Base-by-base conservation (phyloP, 2,888 invertebrate species). In the Chelonus formosanus region DNA sequence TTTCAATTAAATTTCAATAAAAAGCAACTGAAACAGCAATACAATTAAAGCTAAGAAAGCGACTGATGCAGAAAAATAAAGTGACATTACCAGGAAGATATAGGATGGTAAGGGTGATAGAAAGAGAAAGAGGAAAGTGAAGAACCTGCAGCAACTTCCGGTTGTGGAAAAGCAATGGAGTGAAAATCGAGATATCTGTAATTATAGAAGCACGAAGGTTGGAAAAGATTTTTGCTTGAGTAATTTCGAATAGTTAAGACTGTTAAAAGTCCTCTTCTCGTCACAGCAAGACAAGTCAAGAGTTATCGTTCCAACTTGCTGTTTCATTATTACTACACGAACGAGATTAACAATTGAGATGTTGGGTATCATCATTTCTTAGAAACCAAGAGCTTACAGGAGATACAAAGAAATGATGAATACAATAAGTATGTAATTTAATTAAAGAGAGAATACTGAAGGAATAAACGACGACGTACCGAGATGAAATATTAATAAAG, bases 141-240 rank as follows among this genome's bases (percentile, higher is more conserved):
- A 31, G 32, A 3, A 20, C 31, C 32, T 32, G 43, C 32, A 44
- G 32, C 7, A 44, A 43, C 43, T 32, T 44, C 44, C 34, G 44
- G 20, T 6, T 32, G 44, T 8, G 43, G 20, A 48, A 70, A 71
- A 70, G 72, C 72, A 73, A 74, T 75, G 72, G 70, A 72, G 67
- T 64, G 70, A 63, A 57, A 56, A 63, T 65, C 67, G 70, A 66
- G 71, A 70, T 71, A 70, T 71, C 67, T 69, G 73, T 73, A 75
- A 76, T 75, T 75, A 74, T 68, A 65, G 55, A 69, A 69, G 63
- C 70, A 71, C 70, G 61, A 70, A 69, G 72, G 70, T 65, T 67
- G 69, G 73, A 65, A 74, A 70, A 71, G 71, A 72, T 73, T 74
- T 70, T 71, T 70, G 73, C 71, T 61, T 67, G 68, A 65, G 58